These are phyloP conservation scores for Apteryx owenii DNA, from an alignment of 2,113 vertebrate species.

Conservation along the genomic window DNA sequence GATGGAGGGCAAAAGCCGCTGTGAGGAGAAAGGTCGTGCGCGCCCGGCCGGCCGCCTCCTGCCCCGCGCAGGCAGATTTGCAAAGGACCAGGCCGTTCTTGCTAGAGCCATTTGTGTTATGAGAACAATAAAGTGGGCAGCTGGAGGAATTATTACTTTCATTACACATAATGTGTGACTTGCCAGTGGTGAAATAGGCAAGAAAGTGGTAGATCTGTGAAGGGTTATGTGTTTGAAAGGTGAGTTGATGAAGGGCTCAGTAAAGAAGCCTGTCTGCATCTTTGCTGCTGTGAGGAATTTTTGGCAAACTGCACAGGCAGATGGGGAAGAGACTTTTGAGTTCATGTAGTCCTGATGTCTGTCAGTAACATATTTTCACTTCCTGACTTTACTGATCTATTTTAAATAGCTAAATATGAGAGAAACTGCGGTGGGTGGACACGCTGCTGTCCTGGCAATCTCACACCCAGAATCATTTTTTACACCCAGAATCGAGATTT, in stretches of 20 bases:
- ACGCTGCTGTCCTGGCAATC: background rate
- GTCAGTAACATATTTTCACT: background rate
- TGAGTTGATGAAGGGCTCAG: rapidly evolving
- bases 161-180: background rate
- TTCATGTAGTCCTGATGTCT: background rate
- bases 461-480: background rate
- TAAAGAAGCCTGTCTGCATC: rapidly evolving
- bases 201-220: background rate
- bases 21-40: rapidly evolving
- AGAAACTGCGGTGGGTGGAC: background rate
- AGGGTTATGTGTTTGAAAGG: background rate
- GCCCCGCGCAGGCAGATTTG: background rate
- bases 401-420: background rate
- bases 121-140: background rate
- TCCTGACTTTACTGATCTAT: background rate
- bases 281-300: background rate
- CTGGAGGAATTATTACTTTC: background rate
- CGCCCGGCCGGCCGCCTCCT: rapidly evolving
- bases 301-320: background rate
- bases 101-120: rapidly evolving
- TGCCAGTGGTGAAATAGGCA: background rate
- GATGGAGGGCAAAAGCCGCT: rapidly evolving
- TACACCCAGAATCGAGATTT: background rate
- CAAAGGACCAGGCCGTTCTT: background rate
- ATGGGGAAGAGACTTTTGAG: background rate